These are phyloP conservation scores for Drepana arcuata DNA, from an alignment of 1,140 invertebrate genomes.

Conservation along the genomic window DNA sequence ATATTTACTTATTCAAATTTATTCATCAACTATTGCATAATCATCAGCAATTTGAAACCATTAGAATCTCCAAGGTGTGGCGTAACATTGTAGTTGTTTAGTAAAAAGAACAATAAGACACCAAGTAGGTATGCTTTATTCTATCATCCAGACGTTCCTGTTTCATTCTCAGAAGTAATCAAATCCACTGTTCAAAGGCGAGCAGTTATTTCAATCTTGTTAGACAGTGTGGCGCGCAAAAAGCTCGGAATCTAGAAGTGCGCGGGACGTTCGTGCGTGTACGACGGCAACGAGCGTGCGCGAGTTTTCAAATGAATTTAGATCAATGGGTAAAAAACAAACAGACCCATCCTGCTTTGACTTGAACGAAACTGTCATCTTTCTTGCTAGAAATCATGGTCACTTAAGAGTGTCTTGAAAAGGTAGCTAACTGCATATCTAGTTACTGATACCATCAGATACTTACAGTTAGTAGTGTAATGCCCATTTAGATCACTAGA, in stretches of 20 bases:
- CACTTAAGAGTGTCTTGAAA: conserved; percentile 11
- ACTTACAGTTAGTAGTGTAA: no score
- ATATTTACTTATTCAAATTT: no score
- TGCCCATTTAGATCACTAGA: no score
- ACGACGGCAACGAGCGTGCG: conserved; percentile 31
- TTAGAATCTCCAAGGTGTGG: no score
- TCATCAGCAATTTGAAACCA: no score
- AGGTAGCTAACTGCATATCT: no score
- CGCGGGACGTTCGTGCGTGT: conserved; percentile 31
- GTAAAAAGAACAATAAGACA: no score
- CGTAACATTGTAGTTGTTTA: no score
- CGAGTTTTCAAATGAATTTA: conserved; percentile 55
- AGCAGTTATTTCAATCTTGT: conserved; percentile 56
- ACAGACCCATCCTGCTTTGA: conserved; percentile 28
- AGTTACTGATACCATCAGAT: no score
- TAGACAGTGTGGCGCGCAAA: conserved; percentile 56
- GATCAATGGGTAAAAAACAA: conserved; percentile 38
- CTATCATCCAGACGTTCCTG: conserved; percentile 15
- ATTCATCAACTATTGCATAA: no score
- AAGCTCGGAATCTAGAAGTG: conserved; percentile 39
- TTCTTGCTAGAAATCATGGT: conserved; percentile 32
- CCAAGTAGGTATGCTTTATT: no score
- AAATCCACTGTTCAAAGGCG: conserved; percentile 36
- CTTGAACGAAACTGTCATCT: conserved; percentile 22
- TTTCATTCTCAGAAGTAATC: conserved; percentile 29